Conservation (phyloP, 2,797 vertebrate genomes). For the Pseudocheirus occidentalis region DNA sequence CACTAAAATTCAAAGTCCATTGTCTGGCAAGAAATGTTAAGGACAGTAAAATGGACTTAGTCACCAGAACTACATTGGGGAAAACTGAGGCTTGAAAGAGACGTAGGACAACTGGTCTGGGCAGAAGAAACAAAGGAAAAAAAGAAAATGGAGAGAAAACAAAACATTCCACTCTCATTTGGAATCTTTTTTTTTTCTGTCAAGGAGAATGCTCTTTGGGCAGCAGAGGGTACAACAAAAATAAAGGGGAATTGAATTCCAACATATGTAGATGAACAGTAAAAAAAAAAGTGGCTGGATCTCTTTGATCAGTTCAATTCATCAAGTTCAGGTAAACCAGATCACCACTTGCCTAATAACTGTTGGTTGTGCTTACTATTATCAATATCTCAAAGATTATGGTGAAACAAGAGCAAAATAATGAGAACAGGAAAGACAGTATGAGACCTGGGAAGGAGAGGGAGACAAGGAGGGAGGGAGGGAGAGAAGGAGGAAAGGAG, state of each 20-base stretch:
- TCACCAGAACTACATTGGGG: neutral
- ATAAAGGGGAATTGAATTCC: neutral
- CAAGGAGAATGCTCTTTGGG: neutral
- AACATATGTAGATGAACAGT: neutral
- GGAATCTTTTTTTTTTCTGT: neutral
- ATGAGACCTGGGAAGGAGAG: no score
- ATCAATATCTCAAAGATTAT: neutral
- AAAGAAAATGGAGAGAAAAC: neutral
- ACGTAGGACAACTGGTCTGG: neutral
- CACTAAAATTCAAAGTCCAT: neutral
- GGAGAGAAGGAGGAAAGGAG: no score
- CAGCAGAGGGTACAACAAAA: neutral
- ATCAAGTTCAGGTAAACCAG: neutral
- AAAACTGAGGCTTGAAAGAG: neutral
- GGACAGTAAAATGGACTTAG: neutral
- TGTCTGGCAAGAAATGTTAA: neutral
- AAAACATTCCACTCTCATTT: neutral
- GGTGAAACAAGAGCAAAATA: neutral
- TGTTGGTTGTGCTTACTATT: neutral
- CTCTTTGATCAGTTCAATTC: neutral
- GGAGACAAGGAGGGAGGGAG: no score
- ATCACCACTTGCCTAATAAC: neutral
- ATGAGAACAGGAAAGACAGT: no score
- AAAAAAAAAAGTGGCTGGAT: neutral
- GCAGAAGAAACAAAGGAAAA: neutral